These are phyloP conservation scores for Nycteola revayana DNA, from an alignment of 2,888 invertebrate species.

Conservation along the genomic window DNA sequence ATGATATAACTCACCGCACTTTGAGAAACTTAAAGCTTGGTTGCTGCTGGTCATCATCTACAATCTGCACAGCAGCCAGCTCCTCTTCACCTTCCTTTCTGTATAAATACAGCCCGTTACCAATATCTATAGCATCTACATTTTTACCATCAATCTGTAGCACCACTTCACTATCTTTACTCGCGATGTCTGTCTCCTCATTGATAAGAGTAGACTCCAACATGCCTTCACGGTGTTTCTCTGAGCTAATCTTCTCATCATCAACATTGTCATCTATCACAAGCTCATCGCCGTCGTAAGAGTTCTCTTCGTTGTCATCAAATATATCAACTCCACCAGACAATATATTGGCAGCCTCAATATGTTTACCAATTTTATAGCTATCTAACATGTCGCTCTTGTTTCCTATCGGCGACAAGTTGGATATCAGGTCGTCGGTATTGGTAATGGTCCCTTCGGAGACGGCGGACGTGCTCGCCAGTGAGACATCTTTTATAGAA, in stretches of 20 bases:
- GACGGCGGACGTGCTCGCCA: constrained; percentile 40
- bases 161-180: constrained; percentile 69
- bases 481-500: constrained; percentile 57
- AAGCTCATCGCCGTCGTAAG: constrained; percentile 73
- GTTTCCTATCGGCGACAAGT: constrained; percentile 63
- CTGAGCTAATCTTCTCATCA: constrained; percentile 54
- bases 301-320: constrained; percentile 78
- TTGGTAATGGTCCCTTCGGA: constrained; percentile 47
- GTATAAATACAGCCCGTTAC: constrained; percentile 74
- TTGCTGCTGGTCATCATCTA: constrained; percentile 60
- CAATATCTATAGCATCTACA: constrained; percentile 75
- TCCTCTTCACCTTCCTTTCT: constrained; percentile 68
- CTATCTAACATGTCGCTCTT: constrained; percentile 57
- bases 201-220: constrained; percentile 41
- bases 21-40: constrained; percentile 73
- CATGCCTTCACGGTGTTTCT: constrained; percentile 41
- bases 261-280: constrained; percentile 74
- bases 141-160: constrained; percentile 75
- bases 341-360: constrained; percentile 73
- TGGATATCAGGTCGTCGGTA: constrained; percentile 52
- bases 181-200: constrained; percentile 45
- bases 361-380: constrained; percentile 71
- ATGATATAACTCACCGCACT: constrained; percentile 78
- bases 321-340: constrained; percentile 77
- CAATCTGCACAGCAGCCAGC: constrained; percentile 71